phyloP scores from a whole-genome alignment of 2,797 vertebrate species.

The Macroramphosus scolopax region DNA sequence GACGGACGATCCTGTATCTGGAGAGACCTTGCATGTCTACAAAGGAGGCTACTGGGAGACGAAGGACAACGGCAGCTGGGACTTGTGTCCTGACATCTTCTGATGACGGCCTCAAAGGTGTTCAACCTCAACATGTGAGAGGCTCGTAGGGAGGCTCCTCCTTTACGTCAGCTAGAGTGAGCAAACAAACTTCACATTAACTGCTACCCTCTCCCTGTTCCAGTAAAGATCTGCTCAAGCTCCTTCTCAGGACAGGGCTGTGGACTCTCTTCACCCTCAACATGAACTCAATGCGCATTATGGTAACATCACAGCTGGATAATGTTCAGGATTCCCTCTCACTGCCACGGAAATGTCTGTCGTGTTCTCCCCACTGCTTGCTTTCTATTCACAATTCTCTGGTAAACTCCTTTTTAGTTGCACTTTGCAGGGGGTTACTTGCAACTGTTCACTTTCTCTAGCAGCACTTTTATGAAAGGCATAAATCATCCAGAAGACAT shows the following conservation, averaged over 20 bases:
- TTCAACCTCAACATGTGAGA: slow-evolving; percentile 14
- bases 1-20: slow-evolving; percentile 81
- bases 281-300: slow-evolving; percentile 12
- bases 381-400: slow-evolving; percentile 16
- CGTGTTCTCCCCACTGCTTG: slow-evolving; percentile 11
- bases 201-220: neutral
- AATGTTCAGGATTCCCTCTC: slow-evolving; percentile 24
- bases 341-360: slow-evolving; percentile 40
- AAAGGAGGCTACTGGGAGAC: slow-evolving; percentile 94
- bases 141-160: slow-evolving; percentile 4
- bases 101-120: slow-evolving; percentile 57
- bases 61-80: slow-evolving; percentile 89
- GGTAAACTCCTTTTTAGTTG: slow-evolving; percentile 11
- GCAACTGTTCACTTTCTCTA: too few relatives aligned
- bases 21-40: slow-evolving; percentile 88
- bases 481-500: slow-evolving; percentile 11
- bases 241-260: slow-evolving; percentile 26
- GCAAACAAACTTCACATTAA: slow-evolving; percentile 17
- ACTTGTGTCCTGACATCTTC: slow-evolving; percentile 89
- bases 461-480: slow-evolving; percentile 4
- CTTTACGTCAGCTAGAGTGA: slow-evolving; percentile 3
- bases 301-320: slow-evolving; percentile 15
- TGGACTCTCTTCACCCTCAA: slow-evolving; percentile 25
- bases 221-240: slow-evolving; percentile 33
- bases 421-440: slow-evolving; percentile 6